Evolutionary conservation across 2,113 vertebrate genomes (phyloP).

Genomic region (Illadopsis cleaveri): DNA sequence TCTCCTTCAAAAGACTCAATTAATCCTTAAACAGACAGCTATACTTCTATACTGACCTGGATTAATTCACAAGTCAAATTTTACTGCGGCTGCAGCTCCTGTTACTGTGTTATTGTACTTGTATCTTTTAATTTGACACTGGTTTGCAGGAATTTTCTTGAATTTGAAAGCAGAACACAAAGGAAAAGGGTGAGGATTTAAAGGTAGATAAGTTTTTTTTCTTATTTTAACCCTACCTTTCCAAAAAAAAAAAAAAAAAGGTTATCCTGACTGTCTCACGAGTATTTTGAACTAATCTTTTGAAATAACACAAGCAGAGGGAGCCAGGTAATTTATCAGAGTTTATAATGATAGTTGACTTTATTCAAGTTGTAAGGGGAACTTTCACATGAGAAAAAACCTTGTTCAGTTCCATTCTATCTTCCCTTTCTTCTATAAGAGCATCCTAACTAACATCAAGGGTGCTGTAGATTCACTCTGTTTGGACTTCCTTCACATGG

Average conservation of each 20-base stretch:
- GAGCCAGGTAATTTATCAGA: not conserved
- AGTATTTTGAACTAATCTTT: not conserved
- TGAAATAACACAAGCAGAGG: not conserved
- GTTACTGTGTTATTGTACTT: not conserved
- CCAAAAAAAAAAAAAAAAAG: not conserved
- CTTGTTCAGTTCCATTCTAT: not conserved
- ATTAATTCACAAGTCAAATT: not conserved
- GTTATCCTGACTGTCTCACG: fast-evolving
- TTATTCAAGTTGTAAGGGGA: not conserved
- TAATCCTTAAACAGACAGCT: not conserved
- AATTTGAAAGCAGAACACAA: not conserved
- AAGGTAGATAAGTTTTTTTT: not conserved
- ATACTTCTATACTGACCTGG: not conserved
- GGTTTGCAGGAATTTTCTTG: not conserved
- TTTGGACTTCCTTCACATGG: not conserved
- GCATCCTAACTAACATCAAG: not conserved
- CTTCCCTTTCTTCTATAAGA: not conserved
- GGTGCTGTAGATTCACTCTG: not conserved
- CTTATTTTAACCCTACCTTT: not conserved
- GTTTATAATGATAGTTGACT: not conserved
- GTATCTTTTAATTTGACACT: not conserved
- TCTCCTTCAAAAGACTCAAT: not conserved
- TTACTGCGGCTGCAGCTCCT: not conserved
- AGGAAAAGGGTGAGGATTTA: not conserved
- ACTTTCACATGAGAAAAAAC: not conserved